Evolutionary conservation across 2,888 invertebrate genomes (phyloP).

Genomic region (Erpobdella octoculata): DNA sequence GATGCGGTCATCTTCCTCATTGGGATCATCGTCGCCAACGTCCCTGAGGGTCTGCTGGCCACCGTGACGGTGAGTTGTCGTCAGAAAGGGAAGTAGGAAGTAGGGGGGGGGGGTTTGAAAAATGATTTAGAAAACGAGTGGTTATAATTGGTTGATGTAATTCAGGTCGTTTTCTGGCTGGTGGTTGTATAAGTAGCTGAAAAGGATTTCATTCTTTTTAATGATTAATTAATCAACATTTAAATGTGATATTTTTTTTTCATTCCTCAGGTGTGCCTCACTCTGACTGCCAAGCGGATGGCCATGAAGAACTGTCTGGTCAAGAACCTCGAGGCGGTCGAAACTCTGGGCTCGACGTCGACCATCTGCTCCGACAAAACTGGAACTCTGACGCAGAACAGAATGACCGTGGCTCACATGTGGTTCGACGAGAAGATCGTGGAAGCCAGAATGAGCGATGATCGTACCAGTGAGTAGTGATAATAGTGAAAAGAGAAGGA

Average conservation of each 20-base stretch:
- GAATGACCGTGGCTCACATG: conserved; percentile 99
- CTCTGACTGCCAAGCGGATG: conserved; percentile 97
- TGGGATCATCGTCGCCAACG: conserved; percentile 98
- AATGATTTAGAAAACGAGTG: no score
- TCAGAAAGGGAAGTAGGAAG: no score
- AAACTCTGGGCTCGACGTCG: conserved; percentile 94
- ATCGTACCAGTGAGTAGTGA: conserved; percentile 76
- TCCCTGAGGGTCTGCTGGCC: conserved; percentile 93
- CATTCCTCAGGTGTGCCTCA: conserved; percentile 67
- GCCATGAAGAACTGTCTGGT: conserved; percentile 97
- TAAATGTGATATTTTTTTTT: not conserved
- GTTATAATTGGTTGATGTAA: not conserved
- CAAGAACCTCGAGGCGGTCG: conserved; percentile 97
- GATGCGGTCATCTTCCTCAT: conserved; percentile 96
- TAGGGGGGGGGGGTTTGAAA: no score
- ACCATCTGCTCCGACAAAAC: conserved; percentile 99
- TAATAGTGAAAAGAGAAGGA: no score
- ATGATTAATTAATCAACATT: not conserved
- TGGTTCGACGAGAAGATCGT: conserved; percentile 97
- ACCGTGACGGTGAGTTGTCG: conserved; percentile 86
- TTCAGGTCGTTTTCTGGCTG: not conserved
- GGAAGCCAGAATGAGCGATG: conserved; percentile 97
- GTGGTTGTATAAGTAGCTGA: not conserved
- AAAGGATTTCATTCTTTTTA: not conserved
- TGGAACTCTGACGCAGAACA: conserved; percentile 93